phyloP scores from a whole-genome alignment of 1,140 invertebrate species.

The Pseudomyrmex cubaensis region DNA sequence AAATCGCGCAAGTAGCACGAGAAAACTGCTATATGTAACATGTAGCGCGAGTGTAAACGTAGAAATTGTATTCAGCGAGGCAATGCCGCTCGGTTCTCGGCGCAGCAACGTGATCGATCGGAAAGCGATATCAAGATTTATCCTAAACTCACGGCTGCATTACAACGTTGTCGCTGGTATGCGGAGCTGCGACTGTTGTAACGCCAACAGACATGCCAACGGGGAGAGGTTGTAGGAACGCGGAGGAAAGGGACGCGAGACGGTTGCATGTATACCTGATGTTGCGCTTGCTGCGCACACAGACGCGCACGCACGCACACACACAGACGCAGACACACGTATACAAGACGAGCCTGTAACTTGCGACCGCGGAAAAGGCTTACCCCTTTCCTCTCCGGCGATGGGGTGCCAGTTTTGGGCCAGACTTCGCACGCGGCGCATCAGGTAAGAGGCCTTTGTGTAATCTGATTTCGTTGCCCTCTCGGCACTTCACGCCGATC shows the following conservation, averaged over 20 bases:
- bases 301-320: background rate
- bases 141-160: conserved; percentile 47
- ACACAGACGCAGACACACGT: conserved; percentile 2
- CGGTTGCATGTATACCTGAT: conserved; percentile 63
- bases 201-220: conserved; percentile 1
- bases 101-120: conserved; percentile 30
- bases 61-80: conserved; percentile 28
- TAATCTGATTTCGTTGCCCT: conserved; percentile 79
- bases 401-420: conserved; percentile 82
- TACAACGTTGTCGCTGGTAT: conserved; percentile 43
- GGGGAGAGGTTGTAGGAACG: background rate
- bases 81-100: background rate
- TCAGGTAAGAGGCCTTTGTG: conserved; percentile 80
- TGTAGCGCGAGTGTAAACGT: conserved; percentile 15
- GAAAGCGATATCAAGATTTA: conserved; percentile 53
- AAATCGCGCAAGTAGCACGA: background rate
- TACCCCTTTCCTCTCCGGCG: conserved; percentile 78
- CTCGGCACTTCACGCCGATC: conserved; percentile 67
- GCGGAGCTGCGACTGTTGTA: conserved; percentile 44
- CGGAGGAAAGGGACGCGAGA: conserved; percentile 7
- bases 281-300: conserved; percentile 34
- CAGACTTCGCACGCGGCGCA: conserved; percentile 81
- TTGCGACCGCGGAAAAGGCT: conserved; percentile 71
- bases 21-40: background rate
- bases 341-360: conserved; percentile 5